Percentiles rank a stretch among this genome's conserved stretches.
These are phyloP conservation scores for Alectura lathami DNA, from an alignment of 2,113 vertebrate genomes.

Conservation along the genomic window DNA sequence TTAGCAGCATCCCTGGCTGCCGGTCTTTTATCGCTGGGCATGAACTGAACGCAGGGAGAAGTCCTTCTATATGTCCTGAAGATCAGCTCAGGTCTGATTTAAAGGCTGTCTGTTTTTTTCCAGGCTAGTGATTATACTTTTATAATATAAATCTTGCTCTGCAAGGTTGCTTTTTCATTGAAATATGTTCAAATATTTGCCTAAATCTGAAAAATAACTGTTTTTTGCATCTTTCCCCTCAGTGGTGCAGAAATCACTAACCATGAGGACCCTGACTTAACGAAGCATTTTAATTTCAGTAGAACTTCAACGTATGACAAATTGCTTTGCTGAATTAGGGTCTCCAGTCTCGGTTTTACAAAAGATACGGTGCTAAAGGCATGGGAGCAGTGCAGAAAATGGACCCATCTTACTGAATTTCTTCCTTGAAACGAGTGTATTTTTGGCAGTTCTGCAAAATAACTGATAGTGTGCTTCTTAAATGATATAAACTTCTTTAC, in stretches of 20 bases:
- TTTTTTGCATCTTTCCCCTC: neutral
- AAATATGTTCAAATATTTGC: neutral
- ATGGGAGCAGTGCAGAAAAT: neutral
- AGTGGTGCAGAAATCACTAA: neutral
- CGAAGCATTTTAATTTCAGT: neutral
- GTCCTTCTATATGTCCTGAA: neutral
- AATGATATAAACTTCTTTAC: neutral
- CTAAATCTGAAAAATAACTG: neutral
- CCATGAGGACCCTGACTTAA: neutral
- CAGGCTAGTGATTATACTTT: neutral
- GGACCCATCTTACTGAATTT: neutral
- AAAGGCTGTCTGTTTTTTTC: constrained; percentile 14
- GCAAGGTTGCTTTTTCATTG: neutral
- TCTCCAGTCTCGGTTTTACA: neutral
- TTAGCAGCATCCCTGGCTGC: neutral
- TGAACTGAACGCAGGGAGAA: neutral
- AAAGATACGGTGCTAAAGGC: neutral
- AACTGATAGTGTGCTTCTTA: neutral
- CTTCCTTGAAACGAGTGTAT: neutral
- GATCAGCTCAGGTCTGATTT: neutral
- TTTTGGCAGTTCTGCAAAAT: neutral
- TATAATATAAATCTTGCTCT: neutral
- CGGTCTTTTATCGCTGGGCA: neutral
- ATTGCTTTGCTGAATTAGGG: neutral
- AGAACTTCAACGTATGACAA: neutral